Evolutionary conservation across 1,140 invertebrate species (phyloP), one percentile per base, ranked within the genome.

Genomic region (Agraylea sexmaculata): DNA sequence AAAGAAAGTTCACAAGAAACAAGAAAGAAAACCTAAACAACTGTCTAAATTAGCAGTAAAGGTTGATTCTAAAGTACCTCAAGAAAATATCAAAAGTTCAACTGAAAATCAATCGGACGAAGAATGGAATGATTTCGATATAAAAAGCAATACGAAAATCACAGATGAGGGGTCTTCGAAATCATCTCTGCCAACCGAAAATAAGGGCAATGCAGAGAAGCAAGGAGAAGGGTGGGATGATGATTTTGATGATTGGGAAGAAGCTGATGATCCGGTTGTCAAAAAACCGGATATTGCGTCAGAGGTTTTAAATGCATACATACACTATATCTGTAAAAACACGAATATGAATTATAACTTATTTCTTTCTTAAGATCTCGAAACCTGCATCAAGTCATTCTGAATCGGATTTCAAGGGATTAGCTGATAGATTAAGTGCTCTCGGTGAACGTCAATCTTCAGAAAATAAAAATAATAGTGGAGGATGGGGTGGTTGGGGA

Each of bases 111-210:
- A 41, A 11, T 40, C 47, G 39, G 53, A 53, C 27, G 57, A 64
- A 53, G 60, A 59, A 2, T 67, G 64, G 46, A 63, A 74, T 36
- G 75, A 74, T 49, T 76, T 78, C 42, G 71, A 76, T 15, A 67
- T 71, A 5, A 73, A 74, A 34, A 29, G 10, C 15, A 17, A 32
- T 6, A 22, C 11, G 33, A 34, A 29, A 20, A 38, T 20, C 45
- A 40, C 19, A 40, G 36, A 3, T 42, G 45, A 37, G 45, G 30
- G 13, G 6, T 25, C 4, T 30, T 5, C 15, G 23, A 23, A 13
- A 37, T 4, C 27, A 23, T 17, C n/a, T 7, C n/a, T 35, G 6
- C 8, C 32, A 37, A 29, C 18, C 5, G 21, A 15, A 3, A 15
- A 16, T 11, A 18, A 37, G 18, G 30, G 23, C 16, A 36, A 43